A percentile compares a stretch with the other conserved stretches of the same genome.
phyloP scores from a whole-genome alignment of 2,797 vertebrate genomes.

The Melanotaenia nigrans region DNA sequence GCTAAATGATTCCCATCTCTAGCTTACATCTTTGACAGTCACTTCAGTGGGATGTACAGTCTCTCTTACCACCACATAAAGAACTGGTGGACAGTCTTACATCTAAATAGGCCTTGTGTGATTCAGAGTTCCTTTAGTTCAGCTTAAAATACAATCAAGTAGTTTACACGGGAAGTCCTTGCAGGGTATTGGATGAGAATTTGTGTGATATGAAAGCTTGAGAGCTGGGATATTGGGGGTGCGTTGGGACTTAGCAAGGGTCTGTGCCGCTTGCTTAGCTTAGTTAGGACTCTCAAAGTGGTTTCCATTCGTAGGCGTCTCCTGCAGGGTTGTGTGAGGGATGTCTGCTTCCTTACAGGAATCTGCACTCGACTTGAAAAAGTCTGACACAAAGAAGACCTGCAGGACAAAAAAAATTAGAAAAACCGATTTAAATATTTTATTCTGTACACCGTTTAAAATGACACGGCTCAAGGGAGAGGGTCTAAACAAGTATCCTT shows the following conservation, averaged over 20 bases:
- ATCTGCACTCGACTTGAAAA: conserved; percentile 87
- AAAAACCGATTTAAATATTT: neutral
- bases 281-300: conserved; percentile 90
- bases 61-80: conserved; percentile 9
- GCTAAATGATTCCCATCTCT: conserved; percentile 37
- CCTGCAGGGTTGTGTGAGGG: conserved; percentile 90
- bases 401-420: conserved; percentile 48
- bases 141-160: conserved; percentile 23
- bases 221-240: conserved; percentile 47
- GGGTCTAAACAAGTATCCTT: neutral
- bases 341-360: conserved; percentile 83
- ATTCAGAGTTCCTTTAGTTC: conserved; percentile 13
- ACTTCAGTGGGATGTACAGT: conserved; percentile 17
- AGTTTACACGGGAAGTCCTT: conserved; percentile 36
- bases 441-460: too few species aligned
- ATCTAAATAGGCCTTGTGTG: conserved; percentile 37
- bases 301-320: conserved; percentile 90
- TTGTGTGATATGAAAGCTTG: conserved; percentile 36
- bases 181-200: conserved; percentile 34
- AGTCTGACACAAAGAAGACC: conserved; percentile 93
- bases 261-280: conserved; percentile 36
- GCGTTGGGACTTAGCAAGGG: conserved; percentile 41
- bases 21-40: conserved; percentile 23
- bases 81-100: conserved; percentile 12
- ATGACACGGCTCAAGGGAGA: neutral